Evolutionary conservation across 2,888 invertebrate genomes (phyloP).

Genomic region (Nomada ferruginata): DNA sequence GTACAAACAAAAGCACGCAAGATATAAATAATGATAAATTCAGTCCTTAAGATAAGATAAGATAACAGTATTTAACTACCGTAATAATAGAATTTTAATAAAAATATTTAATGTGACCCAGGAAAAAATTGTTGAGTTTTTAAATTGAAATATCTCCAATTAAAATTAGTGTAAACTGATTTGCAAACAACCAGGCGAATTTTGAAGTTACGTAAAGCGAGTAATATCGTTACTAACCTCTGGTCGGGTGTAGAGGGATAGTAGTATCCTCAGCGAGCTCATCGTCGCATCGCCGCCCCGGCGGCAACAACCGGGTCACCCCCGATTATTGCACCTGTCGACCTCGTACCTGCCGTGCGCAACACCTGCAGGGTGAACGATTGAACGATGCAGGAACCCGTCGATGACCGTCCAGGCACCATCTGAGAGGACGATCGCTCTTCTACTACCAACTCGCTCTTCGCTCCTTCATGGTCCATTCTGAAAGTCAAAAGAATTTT

Average conservation of each 20-base stretch:
- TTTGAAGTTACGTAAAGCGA: not conserved
- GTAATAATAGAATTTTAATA: not conserved
- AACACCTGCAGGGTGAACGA: slow-evolving; percentile 68
- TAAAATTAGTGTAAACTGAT: not conserved
- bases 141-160: not conserved
- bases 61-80: not conserved
- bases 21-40: not conserved
- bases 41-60: not conserved
- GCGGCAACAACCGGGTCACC: slow-evolving; percentile 75
- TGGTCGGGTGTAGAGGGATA: slow-evolving; percentile 80
- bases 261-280: slow-evolving; percentile 80
- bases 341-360: slow-evolving; percentile 66
- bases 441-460: slow-evolving; percentile 69
- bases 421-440: slow-evolving; percentile 62
- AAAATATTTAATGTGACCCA: not conserved
- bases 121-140: not conserved
- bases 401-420: slow-evolving; percentile 61
- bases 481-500: slow-evolving; percentile 63
- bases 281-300: slow-evolving; percentile 83
- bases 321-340: slow-evolving; percentile 72
- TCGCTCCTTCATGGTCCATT: slow-evolving; percentile 77
- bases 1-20: no score
- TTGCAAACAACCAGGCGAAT: not conserved
- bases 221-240: slow-evolving; percentile 58
- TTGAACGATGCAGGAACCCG: slow-evolving; percentile 64